Evolutionary conservation across 2,797 vertebrate species (phyloP).

Genomic region (Sebastes kiyomatsui): DNA sequence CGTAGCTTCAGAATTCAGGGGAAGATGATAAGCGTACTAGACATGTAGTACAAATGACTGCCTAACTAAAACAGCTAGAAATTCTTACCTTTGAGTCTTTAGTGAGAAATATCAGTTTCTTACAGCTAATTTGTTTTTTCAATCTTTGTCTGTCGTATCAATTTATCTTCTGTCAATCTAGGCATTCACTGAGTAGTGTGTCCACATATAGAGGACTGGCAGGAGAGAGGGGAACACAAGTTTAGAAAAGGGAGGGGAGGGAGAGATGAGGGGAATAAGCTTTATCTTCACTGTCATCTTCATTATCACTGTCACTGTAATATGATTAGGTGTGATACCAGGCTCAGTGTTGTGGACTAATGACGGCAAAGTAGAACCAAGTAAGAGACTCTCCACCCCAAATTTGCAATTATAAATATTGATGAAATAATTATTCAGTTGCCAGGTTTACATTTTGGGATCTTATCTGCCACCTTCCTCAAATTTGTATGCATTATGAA

Average conservation of each 20-base stretch:
- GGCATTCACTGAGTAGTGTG: not conserved
- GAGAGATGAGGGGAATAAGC: slow-evolving; percentile 39
- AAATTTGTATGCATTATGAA: too few relatives aligned
- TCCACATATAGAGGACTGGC: not conserved
- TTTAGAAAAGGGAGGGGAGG: slow-evolving; percentile 29
- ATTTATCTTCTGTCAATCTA: slow-evolving; percentile 6
- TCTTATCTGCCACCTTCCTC: too few relatives aligned
- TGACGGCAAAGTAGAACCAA: not conserved
- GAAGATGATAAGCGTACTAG: not conserved
- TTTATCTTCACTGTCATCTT: slow-evolving; percentile 44
- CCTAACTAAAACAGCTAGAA: not conserved
- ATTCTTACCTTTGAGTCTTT: slow-evolving; percentile 38
- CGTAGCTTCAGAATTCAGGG: not conserved
- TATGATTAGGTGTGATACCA: slow-evolving; percentile 21
- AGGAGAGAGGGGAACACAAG: not conserved
- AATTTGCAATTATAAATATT: too few relatives aligned
- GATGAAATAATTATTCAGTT: too few relatives aligned
- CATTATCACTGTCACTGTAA: slow-evolving; percentile 16
- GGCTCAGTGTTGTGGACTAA: not conserved
- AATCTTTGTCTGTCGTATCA: not conserved
- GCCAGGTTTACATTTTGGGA: too few relatives aligned
- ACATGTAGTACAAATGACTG: not conserved
- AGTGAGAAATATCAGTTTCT: not conserved
- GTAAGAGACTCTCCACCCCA: too few relatives aligned
- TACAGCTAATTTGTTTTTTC: not conserved